A percentile compares a stretch with the other conserved stretches of the same genome.
Evolutionary conservation across 1,140 invertebrate species (phyloP).

Genomic region (Dinothrombium tinctorium): DNA sequence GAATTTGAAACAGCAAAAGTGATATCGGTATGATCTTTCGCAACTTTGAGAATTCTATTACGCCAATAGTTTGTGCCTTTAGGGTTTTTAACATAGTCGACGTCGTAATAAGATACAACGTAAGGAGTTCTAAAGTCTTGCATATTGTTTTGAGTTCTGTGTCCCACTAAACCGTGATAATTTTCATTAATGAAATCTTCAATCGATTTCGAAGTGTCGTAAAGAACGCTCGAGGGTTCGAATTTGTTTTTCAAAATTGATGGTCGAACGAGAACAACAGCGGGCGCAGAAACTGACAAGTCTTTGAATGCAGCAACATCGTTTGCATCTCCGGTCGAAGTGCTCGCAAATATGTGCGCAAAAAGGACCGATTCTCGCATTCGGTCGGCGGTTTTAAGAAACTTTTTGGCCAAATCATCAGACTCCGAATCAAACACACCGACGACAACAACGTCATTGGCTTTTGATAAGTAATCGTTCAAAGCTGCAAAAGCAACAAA

Average conservation of each 20-base stretch:
- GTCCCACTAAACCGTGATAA: slow-evolving; percentile 67
- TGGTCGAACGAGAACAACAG: slow-evolving; percentile 60
- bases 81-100: slow-evolving; percentile 87
- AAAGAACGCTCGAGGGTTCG: slow-evolving; percentile 47
- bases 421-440: slow-evolving; percentile 34
- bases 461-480: slow-evolving; percentile 40
- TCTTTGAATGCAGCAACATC: slow-evolving; percentile 1
- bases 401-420: slow-evolving; percentile 47
- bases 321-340: slow-evolving; percentile 46
- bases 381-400: slow-evolving; percentile 69
- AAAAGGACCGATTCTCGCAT: slow-evolving; percentile 68
- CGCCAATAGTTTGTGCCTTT: slow-evolving; percentile 99
- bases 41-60: slow-evolving; percentile 84
- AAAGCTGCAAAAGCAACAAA: slow-evolving; percentile 39
- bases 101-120: slow-evolving; percentile 71
- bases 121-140: slow-evolving; percentile 64
- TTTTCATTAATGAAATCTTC: slow-evolving; percentile 57
- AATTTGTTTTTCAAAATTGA: slow-evolving; percentile 76
- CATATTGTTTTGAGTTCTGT: slow-evolving; percentile 56
- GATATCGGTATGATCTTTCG: slow-evolving; percentile 50
- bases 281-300: neutral
- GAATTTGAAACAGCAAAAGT: slow-evolving; percentile 74
- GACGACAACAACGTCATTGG: slow-evolving; percentile 53
- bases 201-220: slow-evolving; percentile 40
- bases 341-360: slow-evolving; percentile 43